These are phyloP conservation scores for Drosophila hawaiiensis DNA, from an alignment of 2,888 invertebrate species.

Conservation along the genomic window DNA sequence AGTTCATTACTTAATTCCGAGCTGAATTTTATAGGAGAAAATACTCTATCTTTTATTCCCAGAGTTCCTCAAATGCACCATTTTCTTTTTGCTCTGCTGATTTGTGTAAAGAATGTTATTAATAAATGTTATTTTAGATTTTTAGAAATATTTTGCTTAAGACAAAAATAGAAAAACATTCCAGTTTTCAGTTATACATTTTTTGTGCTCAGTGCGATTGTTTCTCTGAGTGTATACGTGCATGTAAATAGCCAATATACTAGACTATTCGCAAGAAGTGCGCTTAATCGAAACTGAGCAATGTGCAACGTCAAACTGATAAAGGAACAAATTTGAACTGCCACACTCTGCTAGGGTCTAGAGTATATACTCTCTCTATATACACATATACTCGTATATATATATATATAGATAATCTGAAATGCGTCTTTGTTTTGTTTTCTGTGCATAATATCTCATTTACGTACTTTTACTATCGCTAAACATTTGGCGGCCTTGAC, in stretches of 20 bases:
- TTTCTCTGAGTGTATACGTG: neutral
- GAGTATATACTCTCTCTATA: neutral
- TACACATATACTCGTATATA: too few relatives aligned
- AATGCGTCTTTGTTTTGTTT: neutral
- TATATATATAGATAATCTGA: neutral
- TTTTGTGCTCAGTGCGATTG: neutral
- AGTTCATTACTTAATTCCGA: neutral
- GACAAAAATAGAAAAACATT: neutral
- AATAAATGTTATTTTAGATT: neutral
- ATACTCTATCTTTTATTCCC: neutral
- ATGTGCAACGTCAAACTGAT: slow-evolving; percentile 44
- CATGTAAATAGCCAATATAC: neutral
- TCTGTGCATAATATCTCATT: neutral
- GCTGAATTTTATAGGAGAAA: neutral
- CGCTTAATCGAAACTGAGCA: slow-evolving; percentile 35
- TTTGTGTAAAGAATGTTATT: neutral
- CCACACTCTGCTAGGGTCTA: neutral
- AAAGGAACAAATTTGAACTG: slow-evolving; percentile 27
- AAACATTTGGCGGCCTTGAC: neutral
- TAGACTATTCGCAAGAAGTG: slow-evolving; percentile 10
- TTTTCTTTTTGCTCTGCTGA: neutral
- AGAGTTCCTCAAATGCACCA: neutral
- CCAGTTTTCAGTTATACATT: neutral
- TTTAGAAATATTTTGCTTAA: neutral
- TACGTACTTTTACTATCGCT: neutral